These are phyloP conservation scores for Drosophila affinis DNA, from an alignment of 2,888 invertebrate species.

Conservation along the genomic window DNA sequence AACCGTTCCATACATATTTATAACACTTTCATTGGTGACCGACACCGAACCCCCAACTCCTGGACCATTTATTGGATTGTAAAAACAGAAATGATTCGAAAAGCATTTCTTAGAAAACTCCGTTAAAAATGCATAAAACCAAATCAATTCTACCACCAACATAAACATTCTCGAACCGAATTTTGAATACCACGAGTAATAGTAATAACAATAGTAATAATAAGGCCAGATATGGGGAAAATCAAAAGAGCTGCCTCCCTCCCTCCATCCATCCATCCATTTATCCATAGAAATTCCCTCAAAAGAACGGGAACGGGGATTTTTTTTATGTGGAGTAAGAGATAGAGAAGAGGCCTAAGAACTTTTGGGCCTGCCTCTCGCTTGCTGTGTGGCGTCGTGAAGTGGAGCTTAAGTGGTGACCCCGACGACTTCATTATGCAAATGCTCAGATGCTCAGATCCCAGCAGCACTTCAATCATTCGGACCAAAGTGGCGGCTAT, in stretches of 20 bases:
- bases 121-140: constrained; percentile 59
- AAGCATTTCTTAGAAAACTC: constrained; percentile 23
- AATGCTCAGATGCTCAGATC: constrained; percentile 38
- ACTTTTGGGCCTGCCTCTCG: not conserved
- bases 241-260: not conserved
- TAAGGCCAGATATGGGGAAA: constrained; percentile 26
- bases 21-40: constrained; percentile 61
- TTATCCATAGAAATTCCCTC: not conserved
- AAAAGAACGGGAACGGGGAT: not conserved
- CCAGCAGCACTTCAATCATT: constrained; percentile 57
- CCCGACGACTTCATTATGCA: constrained; percentile 70
- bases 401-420: constrained; percentile 54
- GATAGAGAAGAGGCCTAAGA: not conserved
- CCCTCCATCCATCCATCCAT: too few species aligned
- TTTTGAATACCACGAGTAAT: constrained; percentile 23
- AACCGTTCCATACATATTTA: constrained; percentile 53
- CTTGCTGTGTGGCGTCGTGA: constrained; percentile 33
- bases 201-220: constrained; percentile 55
- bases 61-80: constrained; percentile 35
- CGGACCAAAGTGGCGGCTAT: constrained; percentile 56
- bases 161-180: constrained; percentile 20
- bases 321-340: not conserved
- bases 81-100: constrained; percentile 31
- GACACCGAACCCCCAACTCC: not conserved
- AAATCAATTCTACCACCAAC: constrained; percentile 25